Base-by-base conservation (phyloP, 2,113 vertebrate genomes). In the Phyllopteryx taeniolatus region DNA sequence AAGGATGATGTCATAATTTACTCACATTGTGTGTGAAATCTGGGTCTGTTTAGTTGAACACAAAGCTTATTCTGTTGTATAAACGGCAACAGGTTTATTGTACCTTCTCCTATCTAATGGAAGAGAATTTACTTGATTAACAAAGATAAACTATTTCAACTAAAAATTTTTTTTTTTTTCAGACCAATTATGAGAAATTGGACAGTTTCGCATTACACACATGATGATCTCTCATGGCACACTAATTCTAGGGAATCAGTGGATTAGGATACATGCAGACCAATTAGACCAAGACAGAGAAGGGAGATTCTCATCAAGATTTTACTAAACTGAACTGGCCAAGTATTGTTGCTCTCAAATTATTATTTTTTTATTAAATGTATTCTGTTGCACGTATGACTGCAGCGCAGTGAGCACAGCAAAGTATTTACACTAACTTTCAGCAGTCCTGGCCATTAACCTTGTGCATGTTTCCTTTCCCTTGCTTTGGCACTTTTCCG, bases 371-470 rank as follows among this genome's bases (percentile, higher is more conserved):
- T 60, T 14, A 27, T 0, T 53, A 57, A 61, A 5, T 33, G 13
- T 60, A 57, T 44, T 44, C 1, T 44, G 43, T 8, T 44, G 4
- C 10, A 44, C 43, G 10, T 44, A 8, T 44, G 43, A 44, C 43
- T 13, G 22, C n/a, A 57, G n/a, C n/a, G 8, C n/a, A 60, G 5
- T 33, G 31, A 60, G 13, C 39, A n/a, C 19, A 44, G 62, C 62
- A 39, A 4, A 63, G 35, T 42, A 62, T 20, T 62, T 42, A 62
- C 20, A 42, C 47, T 82, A 60, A 64, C 35, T 67, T 72, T 71
- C 15, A 42, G 8, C 35, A 20, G 42, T 63, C 35, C n/a, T 10
- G 61, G 20, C 61, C 68, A 63, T 75, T 83, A 43, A 73, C 59
- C 65, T 60, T 5, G 13, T 67, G 22, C 9, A 54, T 67, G 27